Percentiles rank a stretch among this genome's conserved stretches.
Evolutionary conservation across 2,113 vertebrate genomes (phyloP).

Genomic region (human): DNA sequence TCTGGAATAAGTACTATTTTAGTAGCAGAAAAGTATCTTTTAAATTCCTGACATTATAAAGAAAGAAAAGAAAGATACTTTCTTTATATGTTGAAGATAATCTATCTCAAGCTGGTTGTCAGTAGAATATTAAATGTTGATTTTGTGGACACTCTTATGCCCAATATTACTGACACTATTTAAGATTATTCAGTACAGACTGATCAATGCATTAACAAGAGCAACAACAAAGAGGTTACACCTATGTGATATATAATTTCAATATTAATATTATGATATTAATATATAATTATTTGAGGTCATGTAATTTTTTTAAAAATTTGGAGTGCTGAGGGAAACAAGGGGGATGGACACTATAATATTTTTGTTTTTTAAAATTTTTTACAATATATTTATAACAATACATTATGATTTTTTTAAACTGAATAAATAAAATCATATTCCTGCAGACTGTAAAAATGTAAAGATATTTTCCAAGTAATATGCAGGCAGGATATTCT

Average conservation of each 20-base stretch:
- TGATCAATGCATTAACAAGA: background rate
- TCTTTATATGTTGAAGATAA: background rate
- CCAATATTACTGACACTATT: background rate
- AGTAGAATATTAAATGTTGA: background rate
- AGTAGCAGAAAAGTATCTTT: background rate
- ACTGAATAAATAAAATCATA: background rate
- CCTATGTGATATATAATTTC: background rate
- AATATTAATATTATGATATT: too few species aligned
- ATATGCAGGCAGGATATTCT: background rate
- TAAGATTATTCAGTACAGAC: background rate
- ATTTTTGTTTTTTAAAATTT: background rate
- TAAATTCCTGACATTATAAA: background rate
- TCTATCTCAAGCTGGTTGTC: background rate
- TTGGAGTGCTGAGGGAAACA: background rate
- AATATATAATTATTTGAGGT: background rate
- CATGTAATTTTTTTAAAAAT: background rate
- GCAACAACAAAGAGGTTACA: background rate
- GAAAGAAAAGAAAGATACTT: background rate
- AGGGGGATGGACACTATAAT: background rate
- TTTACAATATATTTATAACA: too few species aligned
- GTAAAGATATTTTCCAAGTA: background rate
- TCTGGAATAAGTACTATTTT: background rate
- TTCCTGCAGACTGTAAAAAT: background rate
- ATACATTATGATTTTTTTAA: background rate
- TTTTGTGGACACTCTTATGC: background rate